Base-by-base conservation (phyloP, 2,888 invertebrate genomes). In the Archips crataeganus region DNA sequence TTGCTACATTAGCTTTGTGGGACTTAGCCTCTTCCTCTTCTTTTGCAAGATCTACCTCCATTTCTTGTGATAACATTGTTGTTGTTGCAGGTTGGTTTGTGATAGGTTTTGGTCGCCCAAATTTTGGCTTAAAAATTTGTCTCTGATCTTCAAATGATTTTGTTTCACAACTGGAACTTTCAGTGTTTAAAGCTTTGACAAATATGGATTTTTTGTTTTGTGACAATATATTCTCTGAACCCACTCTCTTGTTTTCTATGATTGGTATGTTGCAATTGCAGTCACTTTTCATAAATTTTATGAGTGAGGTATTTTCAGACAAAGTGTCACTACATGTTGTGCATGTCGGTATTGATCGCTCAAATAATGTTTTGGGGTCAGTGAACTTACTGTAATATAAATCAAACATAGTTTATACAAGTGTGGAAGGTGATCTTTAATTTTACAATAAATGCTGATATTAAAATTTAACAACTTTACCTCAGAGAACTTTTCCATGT, bases 1-100 rank as follows among this genome's bases (percentile, higher is more conserved):
- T 92, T 2, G 90, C 87, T 2, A 90, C 88, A 84, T 87, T 88
- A 57, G 87, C 90, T 67, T 91, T 93, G 75, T 92, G 91, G 10
- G 84, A 81, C 78, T 85, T 93, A 3, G 85, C 85, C 71, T 90
- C 90, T 73, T 91, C 85, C 32, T 85, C 82, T 71, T 84, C 87
- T 71, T 82, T 88, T 10, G 70, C 68, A 6, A 77, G 45, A 23
- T 79, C 78, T 45, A 84, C 75, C 76, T 86, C 84, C 71, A 77
- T 76, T 67, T 81, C 78, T 63, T 72, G 75, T 13, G 75, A 49
- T 8, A 60, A 42, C 8, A 69, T 61, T 15, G 68, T 69, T 11
- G 75, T 51, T 62, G 59, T n/a, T 49, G 36, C 32, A 60, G 61
- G 54, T 61, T 63, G 68, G 49, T 65, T 76, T 76, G 78, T 82